Evolutionary conservation across 2,113 vertebrate species (phyloP).

Genomic region (Patagioenas fasciata): DNA sequence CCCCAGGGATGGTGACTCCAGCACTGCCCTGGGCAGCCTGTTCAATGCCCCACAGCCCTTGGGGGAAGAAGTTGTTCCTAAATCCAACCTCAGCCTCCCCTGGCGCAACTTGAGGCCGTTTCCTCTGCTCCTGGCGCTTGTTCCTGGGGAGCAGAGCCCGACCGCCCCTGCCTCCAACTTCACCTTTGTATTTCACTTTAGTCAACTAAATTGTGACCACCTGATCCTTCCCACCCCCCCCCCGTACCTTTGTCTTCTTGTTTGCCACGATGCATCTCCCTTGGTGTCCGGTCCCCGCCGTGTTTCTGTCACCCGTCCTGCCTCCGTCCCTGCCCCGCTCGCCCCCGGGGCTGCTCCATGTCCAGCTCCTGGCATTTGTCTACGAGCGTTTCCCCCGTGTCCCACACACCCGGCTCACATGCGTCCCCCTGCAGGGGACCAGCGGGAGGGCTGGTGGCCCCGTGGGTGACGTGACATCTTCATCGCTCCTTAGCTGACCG

Average conservation of each 20-base stretch:
- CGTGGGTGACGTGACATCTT: neutral
- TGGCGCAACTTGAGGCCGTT: too few relatives aligned
- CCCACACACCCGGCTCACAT: neutral
- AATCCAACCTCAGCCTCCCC: too few relatives aligned
- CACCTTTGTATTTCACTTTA: neutral
- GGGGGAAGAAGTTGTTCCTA: too few relatives aligned
- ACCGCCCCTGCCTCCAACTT: too few relatives aligned
- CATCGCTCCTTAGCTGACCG: neutral
- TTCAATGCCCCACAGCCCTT: too few relatives aligned
- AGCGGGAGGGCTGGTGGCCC: neutral
- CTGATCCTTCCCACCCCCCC: neutral
- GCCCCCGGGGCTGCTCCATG: fast-evolving
- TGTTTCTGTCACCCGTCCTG: neutral
- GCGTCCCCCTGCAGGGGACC: too few relatives aligned
- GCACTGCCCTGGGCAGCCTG: too few relatives aligned
- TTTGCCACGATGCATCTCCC: neutral
- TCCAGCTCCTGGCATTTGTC: neutral
- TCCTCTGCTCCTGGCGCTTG: too few relatives aligned
- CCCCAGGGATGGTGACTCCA: too few relatives aligned
- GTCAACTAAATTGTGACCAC: neutral
- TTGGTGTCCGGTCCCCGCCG: neutral
- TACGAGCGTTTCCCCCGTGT: neutral
- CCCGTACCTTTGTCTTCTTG: neutral
- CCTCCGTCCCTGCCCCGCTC: neutral
- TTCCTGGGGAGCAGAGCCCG: too few relatives aligned